A percentile compares a stretch with the other conserved stretches of the same genome.
Evolutionary conservation across 92 coral and sea anemone genomes (phyloP).

Genomic region (Pocillopora meandrina): DNA sequence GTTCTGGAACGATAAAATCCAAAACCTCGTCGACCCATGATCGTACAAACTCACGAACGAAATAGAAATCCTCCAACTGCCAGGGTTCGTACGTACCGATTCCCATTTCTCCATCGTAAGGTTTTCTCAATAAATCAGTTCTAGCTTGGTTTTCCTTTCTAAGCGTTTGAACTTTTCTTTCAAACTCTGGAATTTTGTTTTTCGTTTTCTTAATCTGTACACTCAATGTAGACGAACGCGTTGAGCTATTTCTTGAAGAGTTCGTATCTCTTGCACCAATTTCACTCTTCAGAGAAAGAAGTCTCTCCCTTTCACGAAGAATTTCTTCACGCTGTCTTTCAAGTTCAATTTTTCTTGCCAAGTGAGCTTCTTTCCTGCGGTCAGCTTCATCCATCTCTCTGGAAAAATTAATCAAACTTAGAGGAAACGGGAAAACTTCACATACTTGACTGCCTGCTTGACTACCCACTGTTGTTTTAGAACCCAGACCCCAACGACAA

Average conservation of each 20-base stretch:
- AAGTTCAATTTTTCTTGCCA: constrained; percentile 59
- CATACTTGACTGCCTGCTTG: constrained; percentile 16
- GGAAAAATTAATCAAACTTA: neutral
- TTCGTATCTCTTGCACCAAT: constrained; percentile 1
- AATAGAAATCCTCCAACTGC: constrained; percentile 82
- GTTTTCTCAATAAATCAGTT: constrained; percentile 39
- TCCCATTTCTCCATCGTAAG: constrained; percentile 81
- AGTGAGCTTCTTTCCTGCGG: constrained; percentile 25
- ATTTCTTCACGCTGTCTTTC: constrained; percentile 70
- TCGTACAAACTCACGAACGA: constrained; percentile 76
- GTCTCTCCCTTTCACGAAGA: constrained; percentile 65
- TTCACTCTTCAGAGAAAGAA: constrained; percentile 52
- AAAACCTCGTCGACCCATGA: constrained; percentile 79
- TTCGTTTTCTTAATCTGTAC: constrained; percentile 54
- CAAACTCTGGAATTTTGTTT: constrained; percentile 56
- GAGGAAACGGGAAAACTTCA: neutral
- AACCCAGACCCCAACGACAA: constrained; percentile 8
- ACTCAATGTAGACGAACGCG: constrained; percentile 47
- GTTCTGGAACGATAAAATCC: constrained; percentile 60
- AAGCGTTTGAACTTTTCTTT: constrained; percentile 46
- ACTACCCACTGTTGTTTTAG: neutral
- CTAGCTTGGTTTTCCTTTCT: constrained; percentile 44
- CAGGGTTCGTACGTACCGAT: constrained; percentile 83
- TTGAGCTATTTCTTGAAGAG: constrained; percentile 15
- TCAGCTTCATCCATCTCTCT: constrained; percentile 17